Evolutionary conservation across 2,888 invertebrate genomes (phyloP), one percentile per base, ranked within the genome.

Genomic region (Leucophenga maculata): DNA sequence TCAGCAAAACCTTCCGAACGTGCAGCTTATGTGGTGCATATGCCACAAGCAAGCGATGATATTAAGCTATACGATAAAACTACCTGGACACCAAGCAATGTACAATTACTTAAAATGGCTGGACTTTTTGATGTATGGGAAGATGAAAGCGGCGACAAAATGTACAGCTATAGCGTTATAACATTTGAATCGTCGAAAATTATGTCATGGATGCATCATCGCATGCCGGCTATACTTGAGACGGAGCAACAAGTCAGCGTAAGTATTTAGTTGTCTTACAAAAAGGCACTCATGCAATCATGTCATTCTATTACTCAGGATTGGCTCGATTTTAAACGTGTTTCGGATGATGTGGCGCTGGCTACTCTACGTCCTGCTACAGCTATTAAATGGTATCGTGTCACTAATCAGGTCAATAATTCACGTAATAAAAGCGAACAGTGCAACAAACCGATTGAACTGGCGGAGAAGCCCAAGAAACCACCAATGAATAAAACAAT

Each of bases 171-270:
- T 85, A 91, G 93, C 57, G 90, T 95, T 1, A 92, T 96, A 60
- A 96, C 96, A 16, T 94, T 93, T 90, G 93, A 93, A 55, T 92
- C 95, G 0, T 92, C 93, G 74, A 86, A 90, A 48, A 90, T 91
- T 16, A 86, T 95, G 74, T 90, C 91, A 44, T 94, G 93, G 93
- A 88, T 95, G 65, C 95, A 95, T 88, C 92, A 94, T 79, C 91
- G 95, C 82, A 93, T 93, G 91, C 95, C 95, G 69, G 93, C 94
- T n/a, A 91, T 95, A 78, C 89, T 96, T 57, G 91, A 92, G 69
- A 91, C 90, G 44, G 91, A 93, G 50, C 89, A 92, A 78, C 91
- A 93, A 86, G 90, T 93, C 74, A 86, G 91, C 78, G 93, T 93
- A 79, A 83, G 88, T 85, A 59, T 16, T 26, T 26, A 16, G 54